Percentiles rank a stretch among this genome's conserved stretches.
Conservation (phyloP, 2,113 vertebrate species). For the Seriola rivoliana region DNA sequence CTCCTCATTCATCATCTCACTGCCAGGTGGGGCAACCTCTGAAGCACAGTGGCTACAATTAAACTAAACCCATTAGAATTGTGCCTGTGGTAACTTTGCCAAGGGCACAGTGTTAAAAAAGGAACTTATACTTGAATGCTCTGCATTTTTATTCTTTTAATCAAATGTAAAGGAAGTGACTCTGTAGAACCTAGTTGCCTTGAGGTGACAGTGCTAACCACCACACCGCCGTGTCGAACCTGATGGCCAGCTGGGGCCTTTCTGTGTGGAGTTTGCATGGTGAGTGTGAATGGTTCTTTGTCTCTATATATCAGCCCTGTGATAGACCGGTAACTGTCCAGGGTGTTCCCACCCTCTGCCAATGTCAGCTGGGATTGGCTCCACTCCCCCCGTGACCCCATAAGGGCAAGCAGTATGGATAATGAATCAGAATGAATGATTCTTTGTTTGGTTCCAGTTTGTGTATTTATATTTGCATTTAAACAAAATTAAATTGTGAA, state of each 20-base stretch:
- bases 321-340: too few species aligned
- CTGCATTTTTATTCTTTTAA: not conserved
- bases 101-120: slow-evolving; percentile 34
- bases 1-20: slow-evolving; percentile 61
- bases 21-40: slow-evolving; percentile 44
- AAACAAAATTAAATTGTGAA: slow-evolving; percentile 7
- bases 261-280: too few species aligned
- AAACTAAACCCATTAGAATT: slow-evolving; percentile 58
- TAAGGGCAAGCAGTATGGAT: too few species aligned
- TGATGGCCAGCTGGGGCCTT: too few species aligned
- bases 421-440: too few species aligned
- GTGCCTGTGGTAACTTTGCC: slow-evolving; percentile 32
- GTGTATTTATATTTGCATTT: slow-evolving; percentile 11
- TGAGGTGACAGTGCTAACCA: too few species aligned
- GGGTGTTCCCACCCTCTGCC: too few species aligned
- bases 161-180: not conserved
- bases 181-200: not conserved
- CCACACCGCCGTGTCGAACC: too few species aligned
- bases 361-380: too few species aligned
- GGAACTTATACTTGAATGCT: not conserved
- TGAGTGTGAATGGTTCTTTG: too few species aligned
- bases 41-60: slow-evolving; percentile 59
- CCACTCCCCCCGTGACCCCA: too few species aligned
- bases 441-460: not conserved
- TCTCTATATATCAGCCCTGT: too few species aligned